Base-by-base conservation (phyloP, 1,140 invertebrate genomes). In the Calosoma granatense region DNA sequence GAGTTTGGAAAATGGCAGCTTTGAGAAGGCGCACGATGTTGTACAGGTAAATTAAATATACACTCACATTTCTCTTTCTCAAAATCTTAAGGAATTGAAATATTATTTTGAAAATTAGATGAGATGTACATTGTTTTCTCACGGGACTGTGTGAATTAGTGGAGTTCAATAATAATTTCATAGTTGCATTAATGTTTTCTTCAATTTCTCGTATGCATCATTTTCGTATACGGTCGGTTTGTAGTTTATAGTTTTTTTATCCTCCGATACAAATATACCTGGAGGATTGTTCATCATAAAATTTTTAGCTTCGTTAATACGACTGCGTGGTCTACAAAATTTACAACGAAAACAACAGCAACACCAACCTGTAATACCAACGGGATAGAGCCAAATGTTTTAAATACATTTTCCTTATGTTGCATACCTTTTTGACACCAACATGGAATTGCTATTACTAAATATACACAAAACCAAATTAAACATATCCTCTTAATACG, bases 311-410 rank as follows among this genome's bases (percentile, higher is more conserved):
- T 64, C 61, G 41, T 72, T 64, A 30, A 70, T 70, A 47, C 56
- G 47, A 54, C 62, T 23, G 17, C 55, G 51, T 12, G 69, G 70
- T 59, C 59, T 60, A 55, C 69, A 72, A 23, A 64, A 65, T 61
- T 65, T 64, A 53, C 64, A 70, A 52, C 59, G 51, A 21, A 64
- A 70, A 55, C 69, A 72, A 56, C 69, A 70, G 52, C 69, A 70
- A 54, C 69, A 70, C 69, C 68, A 72, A 21, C 67, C 68, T 70
- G 61, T 57, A 53, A 59, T 21, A 52, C 9, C 26, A 6, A 21
- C n/a, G 14, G 51, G 26, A 30, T 22, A n/a, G n/a, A n/a, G n/a
- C n/a, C n/a, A n/a, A n/a, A n/a, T n/a, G n/a, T n/a, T n/a, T n/a
- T n/a, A n/a, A 22, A 51, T 9, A 51, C 41, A 56, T 36, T 23